phyloP scores from a whole-genome alignment of 2,797 vertebrate genomes.

The Myotis planiceps region DNA sequence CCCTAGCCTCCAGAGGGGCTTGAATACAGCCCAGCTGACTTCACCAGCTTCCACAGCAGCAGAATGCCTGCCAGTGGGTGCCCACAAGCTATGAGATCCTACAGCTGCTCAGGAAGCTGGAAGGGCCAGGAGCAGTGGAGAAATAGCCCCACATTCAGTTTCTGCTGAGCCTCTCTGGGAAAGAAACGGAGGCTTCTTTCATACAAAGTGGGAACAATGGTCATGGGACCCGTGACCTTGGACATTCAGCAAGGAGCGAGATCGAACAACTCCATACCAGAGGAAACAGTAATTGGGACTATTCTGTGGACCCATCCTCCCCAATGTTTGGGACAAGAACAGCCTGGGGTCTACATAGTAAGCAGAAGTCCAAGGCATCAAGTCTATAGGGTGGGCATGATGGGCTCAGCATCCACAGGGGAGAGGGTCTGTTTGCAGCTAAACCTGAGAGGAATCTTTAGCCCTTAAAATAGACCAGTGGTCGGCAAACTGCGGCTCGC shows the following conservation, averaged over 20 bases:
- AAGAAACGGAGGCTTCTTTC: not conserved
- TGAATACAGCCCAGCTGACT: not conserved
- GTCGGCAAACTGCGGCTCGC: too few species aligned
- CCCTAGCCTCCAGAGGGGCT: not conserved
- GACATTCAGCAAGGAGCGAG: not conserved
- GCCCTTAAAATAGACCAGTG: slow-evolving; percentile 47
- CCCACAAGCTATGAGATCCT: slow-evolving; percentile 60
- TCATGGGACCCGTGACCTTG: not conserved
- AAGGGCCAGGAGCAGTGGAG: not conserved
- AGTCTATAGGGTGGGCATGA: not conserved
- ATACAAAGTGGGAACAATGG: not conserved
- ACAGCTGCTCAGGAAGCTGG: slow-evolving; percentile 22
- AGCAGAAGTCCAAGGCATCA: not conserved
- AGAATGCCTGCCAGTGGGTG: slow-evolving; percentile 54
- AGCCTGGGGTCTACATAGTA: not conserved
- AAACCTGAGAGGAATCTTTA: slow-evolving; percentile 18
- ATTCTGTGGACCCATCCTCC: not conserved
- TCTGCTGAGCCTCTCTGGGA: not conserved
- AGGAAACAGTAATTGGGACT: not conserved
- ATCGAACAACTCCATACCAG: not conserved
- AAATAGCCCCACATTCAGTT: not conserved
- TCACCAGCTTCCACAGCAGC: not conserved
- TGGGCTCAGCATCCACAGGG: not conserved
- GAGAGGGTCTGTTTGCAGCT: not conserved
- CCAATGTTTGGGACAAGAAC: not conserved